A percentile compares a stretch with the other conserved stretches of the same genome.
These are phyloP conservation scores for Nyctibius bracteatus DNA, from an alignment of 2,113 vertebrate genomes.

Conservation along the genomic window DNA sequence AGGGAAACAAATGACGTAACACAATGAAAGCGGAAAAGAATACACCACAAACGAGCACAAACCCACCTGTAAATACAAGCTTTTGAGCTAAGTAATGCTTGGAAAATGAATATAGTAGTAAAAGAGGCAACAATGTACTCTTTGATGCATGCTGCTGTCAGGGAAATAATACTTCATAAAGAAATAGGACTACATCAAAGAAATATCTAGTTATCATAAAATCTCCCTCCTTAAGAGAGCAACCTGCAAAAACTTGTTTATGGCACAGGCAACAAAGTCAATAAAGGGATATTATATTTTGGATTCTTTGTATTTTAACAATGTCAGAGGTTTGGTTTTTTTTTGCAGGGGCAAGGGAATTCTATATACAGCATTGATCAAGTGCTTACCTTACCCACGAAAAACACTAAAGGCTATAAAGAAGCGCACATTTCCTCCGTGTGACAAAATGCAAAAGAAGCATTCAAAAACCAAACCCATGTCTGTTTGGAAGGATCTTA, in stretches of 20 bases:
- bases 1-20: rapidly evolving
- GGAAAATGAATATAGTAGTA: background rate
- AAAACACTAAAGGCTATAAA: background rate
- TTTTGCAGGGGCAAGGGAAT: background rate
- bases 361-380: background rate
- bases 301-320: background rate
- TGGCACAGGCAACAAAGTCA: background rate
- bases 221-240: background rate
- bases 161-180: background rate
- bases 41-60: background rate
- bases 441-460: background rate
- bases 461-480: background rate
- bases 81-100: background rate
- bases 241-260: background rate
- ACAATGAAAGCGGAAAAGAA: background rate
- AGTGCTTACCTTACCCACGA: background rate
- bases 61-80: background rate
- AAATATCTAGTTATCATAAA: background rate
- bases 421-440: background rate
- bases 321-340: background rate
- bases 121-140: background rate
- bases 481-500: background rate
- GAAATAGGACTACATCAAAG: background rate
- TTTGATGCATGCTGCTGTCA: background rate
- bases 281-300: background rate